phyloP scores from a whole-genome alignment of 2,888 invertebrate species.

The Scaptomyza reducta region DNA sequence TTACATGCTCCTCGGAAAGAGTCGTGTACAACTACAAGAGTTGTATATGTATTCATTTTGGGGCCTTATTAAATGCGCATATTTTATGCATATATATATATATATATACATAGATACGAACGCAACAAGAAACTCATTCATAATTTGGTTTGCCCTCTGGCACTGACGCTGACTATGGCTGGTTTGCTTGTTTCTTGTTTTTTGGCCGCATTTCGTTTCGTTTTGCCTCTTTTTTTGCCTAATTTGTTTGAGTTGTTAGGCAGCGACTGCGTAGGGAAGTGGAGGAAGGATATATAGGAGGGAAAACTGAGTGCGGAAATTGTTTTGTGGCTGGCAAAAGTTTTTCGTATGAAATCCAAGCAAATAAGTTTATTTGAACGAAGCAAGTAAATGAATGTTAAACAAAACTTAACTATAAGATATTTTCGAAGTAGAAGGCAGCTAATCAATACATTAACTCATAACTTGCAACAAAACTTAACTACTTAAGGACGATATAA shows the following conservation, averaged over 20 bases:
- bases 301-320: constrained; percentile 56
- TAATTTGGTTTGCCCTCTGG: constrained; percentile 53
- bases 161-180: constrained; percentile 14
- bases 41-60: constrained; percentile 49
- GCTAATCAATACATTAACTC: constrained; percentile 63
- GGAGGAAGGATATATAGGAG: not conserved
- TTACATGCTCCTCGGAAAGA: constrained; percentile 43
- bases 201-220: constrained; percentile 17
- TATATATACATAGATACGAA: constrained; percentile 21
- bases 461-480: constrained; percentile 35
- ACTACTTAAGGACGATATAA: constrained; percentile 17
- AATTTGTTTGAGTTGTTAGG: constrained; percentile 69
- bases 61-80: constrained; percentile 74
- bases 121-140: constrained; percentile 56
- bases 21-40: not conserved
- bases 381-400: constrained; percentile 68
- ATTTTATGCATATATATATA: constrained; percentile 64
- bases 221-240: constrained; percentile 45
- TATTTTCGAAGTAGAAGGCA: constrained; percentile 36
- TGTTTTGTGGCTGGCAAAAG: constrained; percentile 72
- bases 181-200: constrained; percentile 26
- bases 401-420: constrained; percentile 58
- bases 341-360: constrained; percentile 70
- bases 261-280: constrained; percentile 21
- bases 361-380: constrained; percentile 59